Base-by-base conservation (phyloP, 2,888 invertebrate species). In the Temnothorax ravouxi region DNA sequence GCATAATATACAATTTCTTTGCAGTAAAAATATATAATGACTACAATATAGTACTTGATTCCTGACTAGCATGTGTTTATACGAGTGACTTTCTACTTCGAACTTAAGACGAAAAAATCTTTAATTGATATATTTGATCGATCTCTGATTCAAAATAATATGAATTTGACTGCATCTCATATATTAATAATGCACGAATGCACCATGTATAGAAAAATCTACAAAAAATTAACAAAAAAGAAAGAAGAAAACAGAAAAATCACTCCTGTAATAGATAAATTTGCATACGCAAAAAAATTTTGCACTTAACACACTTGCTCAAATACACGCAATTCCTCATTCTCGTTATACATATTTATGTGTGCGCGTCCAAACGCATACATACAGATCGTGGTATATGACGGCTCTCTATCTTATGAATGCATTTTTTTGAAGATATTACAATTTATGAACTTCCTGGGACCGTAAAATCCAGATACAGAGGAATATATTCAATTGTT, bases 21-120 rank as follows among this genome's bases (percentile, higher is more conserved):
- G 88, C 92, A 88, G 90, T 93, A 93, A 93, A 93, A 93, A 93
- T 93, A 93, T 92, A 93, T 91, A 90, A 93, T 93, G 85, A 89
- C 91, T 93, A 93, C 88, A 86, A 82, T 91, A 79, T 38, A 92
- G 92, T 93, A 93, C 92, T 92, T 91, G 92, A 91, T 89, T 87
- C 88, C 89, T 93, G 93, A 93, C 93, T 93, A 93, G 93, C 89
- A 93, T 91, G 90, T 90, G 88, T 89, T 90, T 89, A 89, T 87
- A 91, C 85, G 91, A 90, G 88, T 89, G 90, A 93, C 88, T 92
- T 72, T 13, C 75, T 80, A 80, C 59, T 72, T 80, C 59, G 47
- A 59, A 47, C 21, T 38, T 38, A 34, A 59, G 59, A 79, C 18
- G 0, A 6, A 67, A 25, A 52, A 47, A 44, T 41, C 8, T 64